Percentiles rank a stretch among this genome's conserved stretches.
These are phyloP conservation scores for Sphaerophoria taeniata DNA, from an alignment of 2,888 invertebrate genomes.

Conservation along the genomic window DNA sequence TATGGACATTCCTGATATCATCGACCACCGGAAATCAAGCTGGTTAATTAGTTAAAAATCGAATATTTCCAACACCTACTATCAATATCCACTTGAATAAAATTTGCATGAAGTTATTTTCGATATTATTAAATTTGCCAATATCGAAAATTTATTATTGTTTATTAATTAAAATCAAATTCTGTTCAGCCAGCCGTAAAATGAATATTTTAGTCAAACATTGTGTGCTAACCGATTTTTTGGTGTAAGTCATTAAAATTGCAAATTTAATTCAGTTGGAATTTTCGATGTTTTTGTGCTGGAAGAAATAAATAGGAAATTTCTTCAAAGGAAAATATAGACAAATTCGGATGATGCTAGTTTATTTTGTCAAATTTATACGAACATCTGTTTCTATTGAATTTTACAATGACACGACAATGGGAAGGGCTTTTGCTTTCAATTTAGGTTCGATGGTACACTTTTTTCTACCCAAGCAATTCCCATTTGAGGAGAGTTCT, in stretches of 20 bases:
- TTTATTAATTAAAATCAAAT: constrained; percentile 20
- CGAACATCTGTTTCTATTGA: too few species aligned
- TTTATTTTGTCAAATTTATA: too few species aligned
- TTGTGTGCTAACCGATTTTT: neutral
- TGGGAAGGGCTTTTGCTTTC: too few species aligned
- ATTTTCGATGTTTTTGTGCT: neutral
- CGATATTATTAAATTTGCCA: constrained; percentile 5
- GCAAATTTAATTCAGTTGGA: constrained; percentile 7
- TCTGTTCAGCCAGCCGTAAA: constrained; percentile 1
- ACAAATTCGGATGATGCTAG: neutral
- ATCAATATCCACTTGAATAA: too few species aligned
- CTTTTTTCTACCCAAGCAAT: too few species aligned
- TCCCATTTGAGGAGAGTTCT: too few species aligned
- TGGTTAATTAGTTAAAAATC: too few species aligned
- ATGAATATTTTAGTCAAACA: constrained; percentile 6
- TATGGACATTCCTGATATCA: too few species aligned
- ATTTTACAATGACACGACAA: too few species aligned
- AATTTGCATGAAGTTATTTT: neutral
- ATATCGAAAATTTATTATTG: neutral
- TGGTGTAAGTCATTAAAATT: constrained; percentile 10
- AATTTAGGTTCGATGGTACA: too few species aligned
- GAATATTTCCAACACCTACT: too few species aligned
- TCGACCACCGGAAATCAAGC: too few species aligned
- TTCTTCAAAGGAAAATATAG: constrained; percentile 3
- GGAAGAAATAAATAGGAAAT: constrained; percentile 15